Evolutionary conservation across 2,113 vertebrate species (phyloP).

Genomic region (Origma solitaria): DNA sequence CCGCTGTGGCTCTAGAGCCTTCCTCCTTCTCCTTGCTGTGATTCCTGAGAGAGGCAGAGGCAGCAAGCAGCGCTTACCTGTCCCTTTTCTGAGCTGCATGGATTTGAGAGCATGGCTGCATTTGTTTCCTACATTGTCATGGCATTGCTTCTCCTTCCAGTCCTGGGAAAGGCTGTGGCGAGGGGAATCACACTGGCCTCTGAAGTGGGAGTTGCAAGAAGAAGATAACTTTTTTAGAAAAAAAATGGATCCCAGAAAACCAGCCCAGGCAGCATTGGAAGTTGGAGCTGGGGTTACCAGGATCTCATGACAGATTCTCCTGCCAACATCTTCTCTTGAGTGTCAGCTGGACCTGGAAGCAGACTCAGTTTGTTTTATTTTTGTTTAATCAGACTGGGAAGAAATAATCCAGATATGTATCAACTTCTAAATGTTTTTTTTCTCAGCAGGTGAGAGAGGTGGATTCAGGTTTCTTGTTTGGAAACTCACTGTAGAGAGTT

Average conservation of each 20-base stretch:
- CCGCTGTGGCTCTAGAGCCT: not conserved
- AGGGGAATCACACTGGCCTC: not conserved
- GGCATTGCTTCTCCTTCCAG: not conserved
- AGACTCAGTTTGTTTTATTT: not conserved
- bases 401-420: conserved; percentile 8
- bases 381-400: not conserved
- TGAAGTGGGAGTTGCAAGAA: not conserved
- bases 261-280: not conserved
- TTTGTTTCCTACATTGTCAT: not conserved
- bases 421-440: not conserved
- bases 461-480: not conserved
- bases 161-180: not conserved
- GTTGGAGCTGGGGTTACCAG: not conserved
- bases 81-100: not conserved
- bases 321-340: not conserved
- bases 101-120: accelerated
- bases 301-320: not conserved
- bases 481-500: not conserved
- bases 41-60: not conserved
- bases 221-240: not conserved
- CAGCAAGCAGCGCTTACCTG: not conserved
- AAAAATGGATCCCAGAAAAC: not conserved
- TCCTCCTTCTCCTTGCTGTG: not conserved
- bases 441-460: not conserved
- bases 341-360: not conserved